Conservation (phyloP, 1,140 invertebrate species). For the Drosophila pandora region DNA sequence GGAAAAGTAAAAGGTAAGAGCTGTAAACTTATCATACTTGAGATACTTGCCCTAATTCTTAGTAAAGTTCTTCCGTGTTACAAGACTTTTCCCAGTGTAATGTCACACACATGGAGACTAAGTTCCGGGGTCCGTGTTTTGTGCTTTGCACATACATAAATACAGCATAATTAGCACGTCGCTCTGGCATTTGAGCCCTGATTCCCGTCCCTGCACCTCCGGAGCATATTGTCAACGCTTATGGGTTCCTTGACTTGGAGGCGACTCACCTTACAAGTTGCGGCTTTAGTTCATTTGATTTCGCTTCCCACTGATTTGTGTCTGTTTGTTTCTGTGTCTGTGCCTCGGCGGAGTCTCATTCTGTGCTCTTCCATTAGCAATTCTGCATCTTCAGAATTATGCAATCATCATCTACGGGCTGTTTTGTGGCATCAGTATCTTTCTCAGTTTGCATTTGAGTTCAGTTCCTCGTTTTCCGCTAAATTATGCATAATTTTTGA, state of each 20-base stretch:
- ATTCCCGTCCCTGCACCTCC: background rate
- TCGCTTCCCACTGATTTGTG: conserved; percentile 56
- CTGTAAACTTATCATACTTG: too few relatives aligned
- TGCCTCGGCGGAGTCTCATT: conserved; percentile 26
- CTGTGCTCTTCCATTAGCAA: conserved; percentile 26
- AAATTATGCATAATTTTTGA: conserved; percentile 58
- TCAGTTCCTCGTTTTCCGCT: conserved; percentile 29
- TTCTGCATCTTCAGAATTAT: conserved; percentile 43
- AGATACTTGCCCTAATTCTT: too few relatives aligned
- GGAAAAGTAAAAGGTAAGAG: too few relatives aligned
- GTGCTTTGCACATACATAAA: conserved; percentile 64
- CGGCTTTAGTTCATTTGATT: conserved; percentile 70
- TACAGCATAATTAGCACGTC: conserved; percentile 74
- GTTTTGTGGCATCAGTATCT: conserved; percentile 16
- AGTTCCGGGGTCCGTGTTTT: conserved; percentile 51
- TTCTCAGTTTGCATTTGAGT: conserved; percentile 27
- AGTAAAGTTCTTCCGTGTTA: too few relatives aligned
- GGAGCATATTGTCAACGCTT: conserved; percentile 63
- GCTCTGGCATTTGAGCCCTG: conserved; percentile 32
- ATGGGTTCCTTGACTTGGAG: conserved; percentile 71
- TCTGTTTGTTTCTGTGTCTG: conserved; percentile 6
- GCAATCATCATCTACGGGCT: conserved; percentile 46
- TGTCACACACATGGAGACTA: conserved; percentile 11
- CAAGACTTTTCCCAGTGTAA: conserved; percentile 6
- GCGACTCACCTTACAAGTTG: conserved; percentile 30